A percentile compares a stretch with the other conserved stretches of the same genome.
These are phyloP conservation scores for Rhabdophis nuchalis DNA, from an alignment of 2,797 vertebrate species.

Conservation along the genomic window DNA sequence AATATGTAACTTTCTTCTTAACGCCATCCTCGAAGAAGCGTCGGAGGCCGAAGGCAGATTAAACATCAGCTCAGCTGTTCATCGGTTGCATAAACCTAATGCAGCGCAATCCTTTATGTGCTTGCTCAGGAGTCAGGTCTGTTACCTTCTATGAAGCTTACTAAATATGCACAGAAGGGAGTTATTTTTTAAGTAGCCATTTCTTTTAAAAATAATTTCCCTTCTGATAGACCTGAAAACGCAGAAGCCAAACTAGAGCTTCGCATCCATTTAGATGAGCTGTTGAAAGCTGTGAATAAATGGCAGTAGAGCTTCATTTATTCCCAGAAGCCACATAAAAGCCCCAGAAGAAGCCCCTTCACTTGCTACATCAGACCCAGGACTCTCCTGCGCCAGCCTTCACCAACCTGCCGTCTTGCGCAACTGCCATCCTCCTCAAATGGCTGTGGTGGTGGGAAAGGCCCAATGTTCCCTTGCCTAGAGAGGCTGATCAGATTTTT, in stretches of 20 bases:
- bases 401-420: too few species aligned
- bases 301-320: background rate
- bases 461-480: background rate
- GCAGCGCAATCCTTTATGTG: background rate
- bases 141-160: background rate
- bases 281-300: background rate
- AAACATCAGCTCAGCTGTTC: background rate
- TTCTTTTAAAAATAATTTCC: background rate
- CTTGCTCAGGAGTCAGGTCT: background rate
- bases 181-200: background rate
- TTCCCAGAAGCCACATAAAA: background rate
- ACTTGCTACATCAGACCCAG: background rate
- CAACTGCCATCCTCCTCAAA: background rate
- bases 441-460: background rate
- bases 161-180: background rate
- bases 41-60: background rate
- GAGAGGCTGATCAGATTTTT: background rate
- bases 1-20: background rate
- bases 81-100: too few species aligned
- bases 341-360: background rate
- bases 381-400: background rate
- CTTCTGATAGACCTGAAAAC: background rate
- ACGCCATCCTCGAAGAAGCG: background rate
- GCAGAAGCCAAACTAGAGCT: background rate
- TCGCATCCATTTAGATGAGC: background rate